Percentiles rank a stretch among this genome's conserved stretches.
Evolutionary conservation across 2,888 invertebrate genomes (phyloP).

Genomic region (Trachelus troglodyta): DNA sequence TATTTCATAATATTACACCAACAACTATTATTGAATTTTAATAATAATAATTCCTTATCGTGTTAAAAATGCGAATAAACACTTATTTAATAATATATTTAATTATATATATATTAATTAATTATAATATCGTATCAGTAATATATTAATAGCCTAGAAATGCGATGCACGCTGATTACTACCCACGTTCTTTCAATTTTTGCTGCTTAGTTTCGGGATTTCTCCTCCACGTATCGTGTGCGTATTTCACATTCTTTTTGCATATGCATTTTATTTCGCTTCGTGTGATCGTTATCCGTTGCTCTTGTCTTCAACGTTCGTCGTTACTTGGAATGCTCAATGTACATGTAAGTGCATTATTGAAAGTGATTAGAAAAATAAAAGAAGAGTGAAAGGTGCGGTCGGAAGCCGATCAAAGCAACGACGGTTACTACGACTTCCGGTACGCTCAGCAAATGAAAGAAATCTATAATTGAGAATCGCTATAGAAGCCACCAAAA

Average conservation of each 20-base stretch:
- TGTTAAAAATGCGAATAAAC: constrained; percentile 65
- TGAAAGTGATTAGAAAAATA: neutral
- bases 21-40: constrained; percentile 65
- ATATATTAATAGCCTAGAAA: constrained; percentile 60
- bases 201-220: constrained; percentile 14
- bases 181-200: constrained; percentile 12
- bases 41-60: constrained; percentile 63
- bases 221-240: neutral
- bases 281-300: neutral
- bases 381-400: neutral
- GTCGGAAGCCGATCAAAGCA: neutral
- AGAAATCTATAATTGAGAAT: neutral
- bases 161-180: constrained; percentile 52
- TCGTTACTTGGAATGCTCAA: constrained; percentile 51
- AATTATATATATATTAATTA: constrained; percentile 53
- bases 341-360: constrained; percentile 8
- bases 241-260: constrained; percentile 12
- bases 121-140: constrained; percentile 59
- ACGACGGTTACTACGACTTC: neutral
- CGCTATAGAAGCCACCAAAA: constrained; percentile 9
- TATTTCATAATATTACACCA: constrained; percentile 66
- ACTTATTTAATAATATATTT: constrained; percentile 60
- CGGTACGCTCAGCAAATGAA: neutral
- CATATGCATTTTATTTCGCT: neutral
- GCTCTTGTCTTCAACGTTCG: constrained; percentile 4